Evolutionary conservation across 2,888 invertebrate genomes (phyloP).

Genomic region (Ametastegia equiseti): DNA sequence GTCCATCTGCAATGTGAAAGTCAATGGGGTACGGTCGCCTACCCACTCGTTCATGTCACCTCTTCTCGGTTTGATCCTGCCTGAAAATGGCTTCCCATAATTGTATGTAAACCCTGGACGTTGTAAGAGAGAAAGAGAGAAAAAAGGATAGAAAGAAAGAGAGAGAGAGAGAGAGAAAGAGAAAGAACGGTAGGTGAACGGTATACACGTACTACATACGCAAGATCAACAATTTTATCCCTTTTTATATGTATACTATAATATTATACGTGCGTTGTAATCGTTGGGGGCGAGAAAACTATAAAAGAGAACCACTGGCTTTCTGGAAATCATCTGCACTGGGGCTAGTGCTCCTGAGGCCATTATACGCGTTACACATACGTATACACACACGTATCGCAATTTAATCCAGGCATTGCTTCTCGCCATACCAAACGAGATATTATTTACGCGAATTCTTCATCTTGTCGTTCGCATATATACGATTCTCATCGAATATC

Average conservation of each 20-base stretch:
- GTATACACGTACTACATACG: too few relatives aligned
- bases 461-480: too few relatives aligned
- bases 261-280: too few relatives aligned
- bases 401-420: slow-evolving; percentile 69
- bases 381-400: slow-evolving; percentile 66
- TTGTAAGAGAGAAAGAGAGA: neutral
- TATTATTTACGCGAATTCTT: slow-evolving; percentile 71
- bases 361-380: slow-evolving; percentile 70
- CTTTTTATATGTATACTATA: too few relatives aligned
- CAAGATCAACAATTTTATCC: neutral
- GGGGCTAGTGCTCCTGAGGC: slow-evolving; percentile 68
- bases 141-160: neutral
- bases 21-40: slow-evolving; percentile 31
- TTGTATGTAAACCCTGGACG: slow-evolving; percentile 45
- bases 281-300: too few relatives aligned
- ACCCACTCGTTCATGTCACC: slow-evolving; percentile 45
- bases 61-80: slow-evolving; percentile 31
- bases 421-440: slow-evolving; percentile 65
- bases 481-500: slow-evolving; percentile 54
- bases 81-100: slow-evolving; percentile 43
- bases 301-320: slow-evolving; percentile 62
- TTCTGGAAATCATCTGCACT: slow-evolving; percentile 73
- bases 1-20: slow-evolving; percentile 44
- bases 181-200: slow-evolving; percentile 32
- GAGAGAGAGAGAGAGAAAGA: neutral